Evolutionary conservation across 2,888 invertebrate genomes (phyloP), one percentile per base, ranked within the genome.

Genomic region (Nomada ferruginata): DNA sequence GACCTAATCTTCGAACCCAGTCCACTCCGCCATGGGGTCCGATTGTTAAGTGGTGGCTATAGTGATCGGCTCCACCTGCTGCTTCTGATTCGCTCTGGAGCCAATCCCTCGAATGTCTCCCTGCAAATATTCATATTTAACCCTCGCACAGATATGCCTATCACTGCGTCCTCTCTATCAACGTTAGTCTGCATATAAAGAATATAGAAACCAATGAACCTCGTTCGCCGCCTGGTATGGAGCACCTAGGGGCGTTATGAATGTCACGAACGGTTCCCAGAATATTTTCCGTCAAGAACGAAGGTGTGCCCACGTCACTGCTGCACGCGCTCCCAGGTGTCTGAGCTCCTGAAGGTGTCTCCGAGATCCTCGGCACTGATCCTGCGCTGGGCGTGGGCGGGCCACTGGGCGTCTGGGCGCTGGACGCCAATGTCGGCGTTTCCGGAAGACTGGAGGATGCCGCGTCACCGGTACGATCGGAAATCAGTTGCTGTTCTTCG

Each of bases 1-100:
- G 89, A 2, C 95, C 96, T 79, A 96, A 94, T 89, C 95, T 95
- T 81, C 95, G 94, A 79, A 96, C 95, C 96, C 96, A 96, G 91
- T 96, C 96, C 44, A 96, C 95, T 50, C 96, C 96, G 0, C 95
- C 95, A 80, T 95, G 95, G 3, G 95, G 95, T 13, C 95, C 95
- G 70, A 96, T 95, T 1, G 96, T 96, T 66, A 96, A 90, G 89
- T 96, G 95, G 90, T 95, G 95, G 79, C 94, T 92, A 76, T 92
- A 92, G 13, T 92, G 89, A 76, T 93, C 93, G 2, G 86, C 84
- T 26, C 91, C 90, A 36, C 92, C 90, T 0, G 92, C 91, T 2
- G 93, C 90, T 80, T 93, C 93, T 47, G 91, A 90, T 11, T 93
- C 93, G 63, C 81, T 87, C 15, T 89, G 82, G 47, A 93, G 73